These are phyloP conservation scores for Drosophila oshimai DNA, from an alignment of 1,140 invertebrate species.

Conservation along the genomic window DNA sequence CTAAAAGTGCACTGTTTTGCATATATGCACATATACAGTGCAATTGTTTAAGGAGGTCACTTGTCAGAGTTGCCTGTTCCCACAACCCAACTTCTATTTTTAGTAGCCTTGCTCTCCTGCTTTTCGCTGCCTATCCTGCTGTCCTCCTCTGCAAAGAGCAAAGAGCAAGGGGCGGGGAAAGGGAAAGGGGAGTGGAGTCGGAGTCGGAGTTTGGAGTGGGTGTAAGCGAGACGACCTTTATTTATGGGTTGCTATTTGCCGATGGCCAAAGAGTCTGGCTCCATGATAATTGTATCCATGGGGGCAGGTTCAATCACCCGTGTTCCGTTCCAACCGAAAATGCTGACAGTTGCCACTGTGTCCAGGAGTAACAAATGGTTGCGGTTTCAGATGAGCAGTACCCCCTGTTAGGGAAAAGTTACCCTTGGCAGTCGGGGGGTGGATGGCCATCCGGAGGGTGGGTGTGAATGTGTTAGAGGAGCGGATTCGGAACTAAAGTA, in stretches of 20 bases:
- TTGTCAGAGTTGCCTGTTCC: constrained; percentile 16
- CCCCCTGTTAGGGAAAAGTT: neutral
- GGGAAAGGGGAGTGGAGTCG: neutral
- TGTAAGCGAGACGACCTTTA: constrained; percentile 22
- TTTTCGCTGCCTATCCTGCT: neutral
- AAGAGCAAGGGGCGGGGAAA: neutral
- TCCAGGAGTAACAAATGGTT: constrained; percentile 15
- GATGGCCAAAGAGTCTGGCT: constrained; percentile 1
- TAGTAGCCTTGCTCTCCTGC: constrained; percentile 15
- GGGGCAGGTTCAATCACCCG: constrained; percentile 14
- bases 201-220: constrained; percentile 5
- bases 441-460: constrained; percentile 2
- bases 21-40: constrained; percentile 4
- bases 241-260: constrained; percentile 8
- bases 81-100: constrained; percentile 22
- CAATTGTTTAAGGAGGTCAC: constrained; percentile 10
- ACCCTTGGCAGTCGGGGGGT: constrained; percentile 1
- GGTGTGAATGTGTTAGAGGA: neutral
- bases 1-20: constrained; percentile 15
- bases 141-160: neutral
- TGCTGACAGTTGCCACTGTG: constrained; percentile 6
- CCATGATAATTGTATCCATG: constrained; percentile 5
- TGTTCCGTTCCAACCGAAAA: neutral
- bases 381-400: neutral
- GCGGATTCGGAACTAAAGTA: constrained; percentile 1